phyloP scores from a whole-genome alignment of 1,140 invertebrate species.

The Diachasmimorpha longicaudata region DNA sequence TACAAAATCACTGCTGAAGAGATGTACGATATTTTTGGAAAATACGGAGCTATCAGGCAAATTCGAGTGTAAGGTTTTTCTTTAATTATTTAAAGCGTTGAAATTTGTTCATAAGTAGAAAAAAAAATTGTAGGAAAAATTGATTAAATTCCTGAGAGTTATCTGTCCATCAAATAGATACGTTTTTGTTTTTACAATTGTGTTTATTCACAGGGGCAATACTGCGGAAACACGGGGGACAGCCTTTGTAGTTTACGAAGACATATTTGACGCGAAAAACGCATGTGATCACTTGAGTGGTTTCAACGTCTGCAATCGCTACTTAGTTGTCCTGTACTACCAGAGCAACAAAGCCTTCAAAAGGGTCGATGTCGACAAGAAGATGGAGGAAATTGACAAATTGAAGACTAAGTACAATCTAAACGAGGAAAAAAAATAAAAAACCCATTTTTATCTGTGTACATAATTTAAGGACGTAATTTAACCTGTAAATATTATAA shows the following conservation, averaged over 20 bases:
- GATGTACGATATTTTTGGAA: slow-evolving; percentile 99
- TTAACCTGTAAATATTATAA: neutral
- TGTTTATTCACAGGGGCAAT: slow-evolving; percentile 79
- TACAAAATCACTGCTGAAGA: slow-evolving; percentile 99
- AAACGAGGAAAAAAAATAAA: slow-evolving; percentile 62
- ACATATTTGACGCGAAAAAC: slow-evolving; percentile 99
- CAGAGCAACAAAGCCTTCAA: slow-evolving; percentile 95
- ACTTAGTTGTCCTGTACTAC: slow-evolving; percentile 97
- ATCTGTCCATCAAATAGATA: no score
- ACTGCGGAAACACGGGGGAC: slow-evolving; percentile 97
- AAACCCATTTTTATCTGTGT: neutral
- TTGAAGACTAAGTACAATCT: slow-evolving; percentile 94
- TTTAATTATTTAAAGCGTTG: no score
- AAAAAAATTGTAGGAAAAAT: no score
- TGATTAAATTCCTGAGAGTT: no score
- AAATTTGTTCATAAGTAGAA: neutral
- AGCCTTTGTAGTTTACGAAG: slow-evolving; percentile 99
- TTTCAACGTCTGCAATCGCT: slow-evolving; percentile 99
- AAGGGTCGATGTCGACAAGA: slow-evolving; percentile 95
- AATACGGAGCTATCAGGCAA: slow-evolving; percentile 98
- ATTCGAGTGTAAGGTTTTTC: slow-evolving; percentile 89
- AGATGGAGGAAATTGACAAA: slow-evolving; percentile 95
- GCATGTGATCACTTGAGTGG: slow-evolving; percentile 99
- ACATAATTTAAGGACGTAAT: slow-evolving; percentile 6
- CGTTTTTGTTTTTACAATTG: slow-evolving; percentile 20